phyloP scores from a whole-genome alignment of 2,113 vertebrate genomes.

The Mesembrinibis cayennensis region DNA sequence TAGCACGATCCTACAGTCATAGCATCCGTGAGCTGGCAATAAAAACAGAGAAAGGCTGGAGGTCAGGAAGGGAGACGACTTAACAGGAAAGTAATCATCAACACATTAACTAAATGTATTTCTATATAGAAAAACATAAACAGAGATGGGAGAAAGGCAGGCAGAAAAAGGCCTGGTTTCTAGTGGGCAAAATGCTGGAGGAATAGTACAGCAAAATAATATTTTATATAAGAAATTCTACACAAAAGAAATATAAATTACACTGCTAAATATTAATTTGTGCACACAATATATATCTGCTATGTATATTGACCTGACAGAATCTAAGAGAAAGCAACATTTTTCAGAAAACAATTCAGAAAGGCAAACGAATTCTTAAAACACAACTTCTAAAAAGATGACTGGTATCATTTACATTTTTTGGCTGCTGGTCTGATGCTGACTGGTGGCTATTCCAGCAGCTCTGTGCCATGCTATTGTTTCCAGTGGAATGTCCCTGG shows the following conservation, averaged over 20 bases:
- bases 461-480: not conserved
- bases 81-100: not conserved
- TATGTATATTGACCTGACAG: not conserved
- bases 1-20: slow-evolving; percentile 80
- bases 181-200: not conserved
- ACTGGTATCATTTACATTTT: not conserved
- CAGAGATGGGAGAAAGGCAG: not conserved
- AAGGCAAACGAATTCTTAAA: not conserved
- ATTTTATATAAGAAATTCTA: not conserved
- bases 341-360: not conserved
- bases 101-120: not conserved
- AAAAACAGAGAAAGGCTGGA: slow-evolving; percentile 26
- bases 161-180: not conserved
- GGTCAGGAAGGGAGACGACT: not conserved
- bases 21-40: slow-evolving; percentile 81
- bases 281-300: not conserved
- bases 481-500: not conserved
- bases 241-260: not conserved
- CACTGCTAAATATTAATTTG: not conserved
- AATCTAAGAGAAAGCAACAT: not conserved
- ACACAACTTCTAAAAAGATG: not conserved
- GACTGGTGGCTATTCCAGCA: not conserved
- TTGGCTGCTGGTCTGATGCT: not conserved
- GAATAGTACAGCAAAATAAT: not conserved
- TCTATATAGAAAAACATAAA: not conserved